Conservation (phyloP, 2,888 invertebrate species). For the Ophion obscuratus region DNA sequence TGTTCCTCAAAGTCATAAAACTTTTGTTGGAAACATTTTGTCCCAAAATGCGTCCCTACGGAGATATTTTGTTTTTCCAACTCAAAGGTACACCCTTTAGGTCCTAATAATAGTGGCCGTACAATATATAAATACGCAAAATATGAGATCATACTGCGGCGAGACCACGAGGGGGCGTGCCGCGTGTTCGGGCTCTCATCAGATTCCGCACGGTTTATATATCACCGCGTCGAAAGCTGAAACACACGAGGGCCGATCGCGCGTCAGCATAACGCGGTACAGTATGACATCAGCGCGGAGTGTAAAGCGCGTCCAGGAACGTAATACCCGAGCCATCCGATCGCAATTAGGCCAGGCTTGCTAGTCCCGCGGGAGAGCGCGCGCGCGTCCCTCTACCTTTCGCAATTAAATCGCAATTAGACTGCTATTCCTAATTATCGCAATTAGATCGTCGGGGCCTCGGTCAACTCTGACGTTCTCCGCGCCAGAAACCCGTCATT, state of each 20-base stretch:
- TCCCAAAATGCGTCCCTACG: too few relatives aligned
- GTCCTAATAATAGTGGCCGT: too few relatives aligned
- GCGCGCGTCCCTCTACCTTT: slow-evolving; percentile 34
- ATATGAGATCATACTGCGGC: slow-evolving; percentile 28
- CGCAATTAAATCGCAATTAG: slow-evolving; percentile 68
- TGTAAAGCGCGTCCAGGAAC: slow-evolving; percentile 50
- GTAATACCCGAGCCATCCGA: slow-evolving; percentile 66
- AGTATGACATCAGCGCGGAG: slow-evolving; percentile 52
- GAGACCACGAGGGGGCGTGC: slow-evolving; percentile 29
- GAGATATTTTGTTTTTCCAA: too few relatives aligned
- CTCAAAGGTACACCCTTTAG: too few relatives aligned
- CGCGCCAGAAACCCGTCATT: neutral
- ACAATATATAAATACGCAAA: too few relatives aligned
- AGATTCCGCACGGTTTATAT: slow-evolving; percentile 57
- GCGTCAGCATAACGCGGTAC: slow-evolving; percentile 27
- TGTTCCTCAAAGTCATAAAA: too few relatives aligned
- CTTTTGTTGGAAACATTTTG: too few relatives aligned
- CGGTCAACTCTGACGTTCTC: slow-evolving; percentile 47
- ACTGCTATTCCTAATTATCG: slow-evolving; percentile 68
- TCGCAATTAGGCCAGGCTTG: slow-evolving; percentile 64
- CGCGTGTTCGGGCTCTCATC: slow-evolving; percentile 40
- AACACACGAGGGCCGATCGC: slow-evolving; percentile 42
- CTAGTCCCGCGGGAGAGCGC: slow-evolving; percentile 30
- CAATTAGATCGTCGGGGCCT: slow-evolving; percentile 64
- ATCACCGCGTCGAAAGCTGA: slow-evolving; percentile 55